Base-by-base conservation (phyloP, 1,140 invertebrate genomes). In the Parasteatoda tepidariorum region DNA sequence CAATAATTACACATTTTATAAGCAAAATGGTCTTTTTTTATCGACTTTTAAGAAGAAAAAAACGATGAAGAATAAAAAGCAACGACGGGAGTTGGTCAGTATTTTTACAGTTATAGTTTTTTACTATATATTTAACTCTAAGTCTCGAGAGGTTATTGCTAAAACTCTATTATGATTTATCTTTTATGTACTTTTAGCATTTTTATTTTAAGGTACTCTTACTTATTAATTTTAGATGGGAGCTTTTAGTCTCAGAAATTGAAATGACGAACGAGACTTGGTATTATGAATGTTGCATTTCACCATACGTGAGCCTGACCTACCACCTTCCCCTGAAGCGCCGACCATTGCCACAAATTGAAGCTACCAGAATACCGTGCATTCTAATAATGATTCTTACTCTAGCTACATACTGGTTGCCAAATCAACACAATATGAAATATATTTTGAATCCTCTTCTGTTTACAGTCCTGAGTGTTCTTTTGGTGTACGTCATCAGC, bases 381-480 rank as follows among this genome's bases (percentile, higher is more conserved):
- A 34, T 66, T n/a, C 70, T 73, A 2, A 34, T 57, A 38, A 66
- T 64, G 57, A 0, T 54, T 6, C 68, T 83, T 0, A 30, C 70
- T 1, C 70, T 83, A 2, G n/a, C 70, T 0, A 64, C 74, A 9
- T 83, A 66, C 81, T 83, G 81, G 81, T 13, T 83, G 26, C 81
- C 81, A 0, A 57, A 57, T 0, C 57, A 74, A 38, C 74, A 68
- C 0, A 33, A 57, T n/a, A 48, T 54, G 28, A 83, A 83, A 30
- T 6, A 74, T 7, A 7, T 74, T 1, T 28, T 83, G 0, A 59
- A 70, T 2, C 57, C 34, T 28, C 7, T 71, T n/a, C 66, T 71
- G 15, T 82, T 82, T 26, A n/a, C 62, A 6, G 13, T 33, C 1
- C 67, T 82, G 11, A 61, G 13, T 31, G 11, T 82, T 5, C 57